Evolutionary conservation across 2,888 invertebrate genomes (phyloP).

Genomic region (Hypomecis atomaria): DNA sequence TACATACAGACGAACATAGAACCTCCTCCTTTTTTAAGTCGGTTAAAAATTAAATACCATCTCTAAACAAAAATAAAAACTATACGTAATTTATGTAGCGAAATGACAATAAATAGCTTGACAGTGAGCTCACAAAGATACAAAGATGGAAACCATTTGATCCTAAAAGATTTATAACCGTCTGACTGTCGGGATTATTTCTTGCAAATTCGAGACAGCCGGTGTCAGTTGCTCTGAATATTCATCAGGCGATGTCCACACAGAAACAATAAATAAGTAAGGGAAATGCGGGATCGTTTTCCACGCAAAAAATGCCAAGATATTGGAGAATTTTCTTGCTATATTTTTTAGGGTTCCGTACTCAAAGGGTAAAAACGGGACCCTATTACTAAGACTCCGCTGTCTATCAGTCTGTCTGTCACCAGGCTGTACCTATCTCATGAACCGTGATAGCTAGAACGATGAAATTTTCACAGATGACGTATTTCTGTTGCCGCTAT

Average conservation of each 20-base stretch:
- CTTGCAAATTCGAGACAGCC: conserved; percentile 70
- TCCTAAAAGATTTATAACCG: conserved; percentile 64
- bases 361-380: too few relatives aligned
- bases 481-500: too few relatives aligned
- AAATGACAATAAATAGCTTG: conserved; percentile 13
- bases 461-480: too few relatives aligned
- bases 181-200: conserved; percentile 65
- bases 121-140: conserved; percentile 11
- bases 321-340: neutral
- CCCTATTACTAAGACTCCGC: too few relatives aligned
- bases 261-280: conserved; percentile 14
- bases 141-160: conserved; percentile 43
- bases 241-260: conserved; percentile 62
- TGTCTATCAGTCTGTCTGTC: too few relatives aligned
- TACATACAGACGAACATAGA: too few relatives aligned
- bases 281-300: neutral
- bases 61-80: neutral
- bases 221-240: conserved; percentile 72
- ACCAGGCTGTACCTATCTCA: too few relatives aligned
- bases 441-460: too few relatives aligned
- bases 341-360: neutral
- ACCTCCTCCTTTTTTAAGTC: too few relatives aligned
- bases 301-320: neutral
- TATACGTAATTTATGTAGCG: neutral
- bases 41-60: neutral